Evolutionary conservation across 2,888 invertebrate genomes (phyloP).

Genomic region (Argynnis bischoffii): DNA sequence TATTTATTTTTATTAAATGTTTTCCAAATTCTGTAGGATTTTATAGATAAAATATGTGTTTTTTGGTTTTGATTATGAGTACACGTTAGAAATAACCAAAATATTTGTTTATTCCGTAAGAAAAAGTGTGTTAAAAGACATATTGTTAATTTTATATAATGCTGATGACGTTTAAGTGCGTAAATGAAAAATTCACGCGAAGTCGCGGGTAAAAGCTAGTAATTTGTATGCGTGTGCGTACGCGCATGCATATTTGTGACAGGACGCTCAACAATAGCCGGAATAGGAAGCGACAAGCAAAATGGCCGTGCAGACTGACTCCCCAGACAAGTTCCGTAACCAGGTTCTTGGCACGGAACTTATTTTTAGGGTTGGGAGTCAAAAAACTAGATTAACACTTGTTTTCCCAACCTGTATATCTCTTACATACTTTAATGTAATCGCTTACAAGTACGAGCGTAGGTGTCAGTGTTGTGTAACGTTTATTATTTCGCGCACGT

Average conservation of each 20-base stretch:
- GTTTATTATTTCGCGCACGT: too few species aligned
- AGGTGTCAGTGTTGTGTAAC: too few species aligned
- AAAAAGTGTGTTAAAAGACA: neutral
- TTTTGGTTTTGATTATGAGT: too few species aligned
- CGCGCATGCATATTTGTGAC: slow-evolving; percentile 62
- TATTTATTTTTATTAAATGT: too few species aligned
- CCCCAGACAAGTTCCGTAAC: slow-evolving; percentile 71
- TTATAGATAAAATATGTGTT: too few species aligned
- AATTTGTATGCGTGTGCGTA: slow-evolving; percentile 53
- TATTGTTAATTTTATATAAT: neutral
- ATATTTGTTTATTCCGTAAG: too few species aligned
- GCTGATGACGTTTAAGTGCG: slow-evolving; percentile 27
- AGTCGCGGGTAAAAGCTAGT: slow-evolving; percentile 45
- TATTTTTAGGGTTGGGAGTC: slow-evolving; percentile 34
- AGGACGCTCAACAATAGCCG: slow-evolving; percentile 80
- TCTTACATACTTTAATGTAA: too few species aligned
- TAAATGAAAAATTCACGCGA: slow-evolving; percentile 36
- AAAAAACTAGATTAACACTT: slow-evolving; percentile 27
- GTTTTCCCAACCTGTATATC: neutral
- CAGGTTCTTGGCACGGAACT: slow-evolving; percentile 60
- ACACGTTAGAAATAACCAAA: too few species aligned
- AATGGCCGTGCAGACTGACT: slow-evolving; percentile 65
- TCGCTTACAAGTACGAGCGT: too few species aligned
- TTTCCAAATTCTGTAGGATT: too few species aligned
- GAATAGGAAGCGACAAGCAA: slow-evolving; percentile 77